Evolutionary conservation across 2,888 invertebrate species (phyloP).

Genomic region (Pyrrhosoma nymphula): DNA sequence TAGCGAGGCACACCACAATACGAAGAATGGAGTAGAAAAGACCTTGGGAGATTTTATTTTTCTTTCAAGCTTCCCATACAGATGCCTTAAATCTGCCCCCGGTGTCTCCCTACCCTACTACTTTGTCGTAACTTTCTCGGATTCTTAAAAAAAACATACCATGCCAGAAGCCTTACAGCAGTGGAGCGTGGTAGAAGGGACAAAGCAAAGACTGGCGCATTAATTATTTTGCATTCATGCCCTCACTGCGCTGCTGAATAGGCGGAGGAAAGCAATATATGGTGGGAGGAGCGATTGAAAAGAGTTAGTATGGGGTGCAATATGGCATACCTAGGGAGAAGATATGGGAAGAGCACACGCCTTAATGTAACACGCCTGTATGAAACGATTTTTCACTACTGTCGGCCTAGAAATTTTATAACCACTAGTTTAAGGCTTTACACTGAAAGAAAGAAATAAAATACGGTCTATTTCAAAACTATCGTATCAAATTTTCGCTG

Average conservation of each 20-base stretch:
- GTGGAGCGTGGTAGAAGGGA: background rate
- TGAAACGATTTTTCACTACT: background rate
- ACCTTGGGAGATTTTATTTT: conserved; percentile 27
- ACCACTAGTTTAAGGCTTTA: background rate
- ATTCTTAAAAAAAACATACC: background rate
- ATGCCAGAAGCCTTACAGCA: background rate
- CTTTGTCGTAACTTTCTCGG: background rate
- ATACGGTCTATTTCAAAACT: too few relatives aligned
- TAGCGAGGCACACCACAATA: background rate
- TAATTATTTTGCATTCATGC: background rate
- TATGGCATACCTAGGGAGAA: background rate
- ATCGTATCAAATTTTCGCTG: too few relatives aligned
- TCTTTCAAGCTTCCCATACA: background rate
- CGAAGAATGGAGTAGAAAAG: conserved; percentile 2
- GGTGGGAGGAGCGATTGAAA: too few relatives aligned
- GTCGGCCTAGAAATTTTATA: background rate
- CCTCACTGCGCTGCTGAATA: background rate
- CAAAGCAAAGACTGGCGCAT: background rate
- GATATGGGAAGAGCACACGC: background rate
- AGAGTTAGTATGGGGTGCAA: background rate
- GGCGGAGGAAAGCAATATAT: background rate
- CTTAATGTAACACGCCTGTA: too few relatives aligned
- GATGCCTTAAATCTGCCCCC: background rate
- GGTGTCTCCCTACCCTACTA: background rate
- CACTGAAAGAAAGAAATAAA: too few relatives aligned